These are phyloP conservation scores for Erithacus rubecula DNA, from an alignment of 2,797 vertebrate genomes.

Conservation along the genomic window DNA sequence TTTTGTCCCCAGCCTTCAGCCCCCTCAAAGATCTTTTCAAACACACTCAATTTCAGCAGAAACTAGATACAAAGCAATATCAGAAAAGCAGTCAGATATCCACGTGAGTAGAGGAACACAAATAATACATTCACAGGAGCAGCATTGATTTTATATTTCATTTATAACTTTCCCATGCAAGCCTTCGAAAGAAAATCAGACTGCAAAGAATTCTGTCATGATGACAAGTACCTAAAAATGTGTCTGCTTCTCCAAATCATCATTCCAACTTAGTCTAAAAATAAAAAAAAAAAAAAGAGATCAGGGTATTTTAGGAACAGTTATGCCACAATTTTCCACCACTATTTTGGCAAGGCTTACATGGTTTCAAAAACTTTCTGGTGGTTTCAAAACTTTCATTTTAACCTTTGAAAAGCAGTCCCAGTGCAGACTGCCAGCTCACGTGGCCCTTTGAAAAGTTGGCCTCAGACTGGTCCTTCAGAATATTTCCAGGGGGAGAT, in stretches of 20 bases:
- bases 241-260: neutral
- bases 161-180: neutral
- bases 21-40: neutral
- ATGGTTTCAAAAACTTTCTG: neutral
- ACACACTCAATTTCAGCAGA: neutral
- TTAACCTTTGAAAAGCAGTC: neutral
- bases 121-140: neutral
- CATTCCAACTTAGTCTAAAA: neutral
- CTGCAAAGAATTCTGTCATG: neutral
- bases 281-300: neutral
- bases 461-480: neutral
- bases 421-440: neutral
- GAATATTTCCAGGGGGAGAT: neutral
- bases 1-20: neutral
- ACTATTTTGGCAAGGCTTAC: neutral
- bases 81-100: neutral
- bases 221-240: neutral
- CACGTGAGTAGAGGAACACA: neutral
- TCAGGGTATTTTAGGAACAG: neutral
- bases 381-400: neutral
- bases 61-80: neutral
- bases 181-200: neutral
- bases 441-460: accelerated
- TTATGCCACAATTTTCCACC: neutral
- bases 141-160: neutral